These are phyloP conservation scores for Agrochola lota DNA, from an alignment of 2,888 invertebrate genomes.

Conservation along the genomic window DNA sequence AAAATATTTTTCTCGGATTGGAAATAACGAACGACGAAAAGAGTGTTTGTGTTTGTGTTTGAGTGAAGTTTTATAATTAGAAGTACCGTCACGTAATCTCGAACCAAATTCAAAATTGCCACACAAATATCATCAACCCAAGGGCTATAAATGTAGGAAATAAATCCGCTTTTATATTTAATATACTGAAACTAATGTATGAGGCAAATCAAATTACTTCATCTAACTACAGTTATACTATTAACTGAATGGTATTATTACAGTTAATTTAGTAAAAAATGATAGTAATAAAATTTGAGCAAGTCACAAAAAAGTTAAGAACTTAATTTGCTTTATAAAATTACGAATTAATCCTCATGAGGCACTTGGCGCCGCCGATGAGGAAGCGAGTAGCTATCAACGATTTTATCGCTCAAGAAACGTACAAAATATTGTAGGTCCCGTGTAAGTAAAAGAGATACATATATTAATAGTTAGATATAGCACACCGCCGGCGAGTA, in stretches of 20 bases:
- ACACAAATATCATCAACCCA: background rate
- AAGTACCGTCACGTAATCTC: background rate
- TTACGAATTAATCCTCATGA: background rate
- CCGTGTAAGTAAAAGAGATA: slow-evolving; percentile 1
- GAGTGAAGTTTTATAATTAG: background rate
- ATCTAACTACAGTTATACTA: background rate
- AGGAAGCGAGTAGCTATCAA: background rate
- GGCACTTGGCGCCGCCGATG: background rate
- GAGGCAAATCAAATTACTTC: background rate
- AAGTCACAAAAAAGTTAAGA: background rate
- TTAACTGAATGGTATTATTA: background rate
- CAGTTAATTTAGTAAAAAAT: background rate
- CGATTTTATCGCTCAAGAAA: background rate
- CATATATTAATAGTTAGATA: background rate
- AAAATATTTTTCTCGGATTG: background rate
- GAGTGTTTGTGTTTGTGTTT: background rate
- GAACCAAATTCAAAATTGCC: background rate
- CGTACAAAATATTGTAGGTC: background rate
- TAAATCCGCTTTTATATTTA: background rate
- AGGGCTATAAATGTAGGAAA: background rate
- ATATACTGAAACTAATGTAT: background rate
- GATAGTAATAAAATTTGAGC: background rate
- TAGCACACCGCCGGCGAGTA: background rate
- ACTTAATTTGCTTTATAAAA: background rate
- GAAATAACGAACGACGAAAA: background rate